Base-by-base conservation (phyloP, 1,140 invertebrate species). In the Tenebrio molitor region DNA sequence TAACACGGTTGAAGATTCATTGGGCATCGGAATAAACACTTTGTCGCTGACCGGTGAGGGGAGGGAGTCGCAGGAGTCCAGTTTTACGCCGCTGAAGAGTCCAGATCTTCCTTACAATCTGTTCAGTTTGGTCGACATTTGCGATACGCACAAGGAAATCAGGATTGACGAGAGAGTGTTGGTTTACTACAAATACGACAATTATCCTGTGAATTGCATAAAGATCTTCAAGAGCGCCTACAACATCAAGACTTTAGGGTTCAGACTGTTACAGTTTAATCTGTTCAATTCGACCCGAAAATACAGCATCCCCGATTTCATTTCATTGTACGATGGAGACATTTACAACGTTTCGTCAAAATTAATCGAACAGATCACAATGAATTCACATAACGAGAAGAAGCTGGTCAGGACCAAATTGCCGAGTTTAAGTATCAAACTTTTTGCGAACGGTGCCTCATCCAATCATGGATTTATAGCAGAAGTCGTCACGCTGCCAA, bases 161-260 rank as follows among this genome's bases (percentile, higher is more conserved):
- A 87, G 87, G 4, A 88, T 99, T 0, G 91, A 97, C 82, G 96
- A 98, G 79, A 86, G 97, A 66, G 89, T 99, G 2, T 81, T 99
- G 1, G 76, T 99, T 0, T 99, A 98, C 82, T 99, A 97, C 83
- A 99, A 98, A 82, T 99, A 99, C 77, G 95, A 98, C 75, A 97
- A 97, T 78, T 91, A 92, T 83, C 93, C 96, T 0, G 93, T 98
- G 0, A 98, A 98, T 82, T 99, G 98, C 83, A 94, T 99, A 0
- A 99, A 99, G 84, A 97, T 99, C 76, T 98, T 99, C 78, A 92
- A 91, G 36, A 95, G 93, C 75, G 88, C 89, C 36, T 93, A 91
- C 71, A 86, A 91, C 78, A 89, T 93, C 0, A 97, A 97, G 81
- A 92, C 93, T 4, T 90, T 97, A 80, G 95, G 95, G 14, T 95